Conservation (phyloP, 1,140 invertebrate genomes). For the Caenorhabditis remanei region DNA sequence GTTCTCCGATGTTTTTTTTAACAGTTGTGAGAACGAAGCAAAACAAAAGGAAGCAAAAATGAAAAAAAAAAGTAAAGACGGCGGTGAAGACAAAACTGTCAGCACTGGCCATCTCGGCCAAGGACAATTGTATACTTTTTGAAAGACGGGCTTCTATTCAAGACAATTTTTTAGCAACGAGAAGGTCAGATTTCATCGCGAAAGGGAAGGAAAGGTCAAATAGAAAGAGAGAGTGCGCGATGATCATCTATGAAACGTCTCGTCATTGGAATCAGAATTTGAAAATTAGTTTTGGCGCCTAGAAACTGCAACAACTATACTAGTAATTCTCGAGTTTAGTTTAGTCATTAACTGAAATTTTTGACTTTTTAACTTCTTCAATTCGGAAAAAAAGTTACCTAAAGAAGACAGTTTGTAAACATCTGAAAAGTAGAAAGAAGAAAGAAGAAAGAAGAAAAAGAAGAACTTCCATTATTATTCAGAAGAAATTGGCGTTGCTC, state of each 20-base stretch:
- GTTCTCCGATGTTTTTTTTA: slow-evolving; percentile 9
- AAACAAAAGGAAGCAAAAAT: slow-evolving; percentile 16
- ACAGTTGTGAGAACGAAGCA: slow-evolving; percentile 12
- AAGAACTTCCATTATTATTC: too few relatives aligned
- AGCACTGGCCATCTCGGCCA: neutral
- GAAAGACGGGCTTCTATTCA: neutral
- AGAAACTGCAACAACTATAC: too few relatives aligned
- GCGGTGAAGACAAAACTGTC: neutral
- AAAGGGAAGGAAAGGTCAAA: neutral
- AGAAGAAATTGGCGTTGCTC: too few relatives aligned
- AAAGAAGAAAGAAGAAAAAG: too few relatives aligned
- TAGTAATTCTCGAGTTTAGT: too few relatives aligned
- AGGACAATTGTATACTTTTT: slow-evolving; percentile 6
- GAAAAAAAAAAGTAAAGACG: neutral
- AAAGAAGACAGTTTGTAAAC: too few relatives aligned
- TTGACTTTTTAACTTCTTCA: too few relatives aligned
- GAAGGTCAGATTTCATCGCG: slow-evolving; percentile 8
- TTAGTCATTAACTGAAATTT: too few relatives aligned
- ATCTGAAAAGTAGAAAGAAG: too few relatives aligned
- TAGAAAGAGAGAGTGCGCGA: neutral
- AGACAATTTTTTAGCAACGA: neutral
- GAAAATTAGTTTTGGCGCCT: too few relatives aligned
- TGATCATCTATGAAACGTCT: neutral
- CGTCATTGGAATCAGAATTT: too few relatives aligned
- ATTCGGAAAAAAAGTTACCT: too few relatives aligned